phyloP scores from a whole-genome alignment of 2,797 vertebrate species.

The Rallus crepitans region DNA sequence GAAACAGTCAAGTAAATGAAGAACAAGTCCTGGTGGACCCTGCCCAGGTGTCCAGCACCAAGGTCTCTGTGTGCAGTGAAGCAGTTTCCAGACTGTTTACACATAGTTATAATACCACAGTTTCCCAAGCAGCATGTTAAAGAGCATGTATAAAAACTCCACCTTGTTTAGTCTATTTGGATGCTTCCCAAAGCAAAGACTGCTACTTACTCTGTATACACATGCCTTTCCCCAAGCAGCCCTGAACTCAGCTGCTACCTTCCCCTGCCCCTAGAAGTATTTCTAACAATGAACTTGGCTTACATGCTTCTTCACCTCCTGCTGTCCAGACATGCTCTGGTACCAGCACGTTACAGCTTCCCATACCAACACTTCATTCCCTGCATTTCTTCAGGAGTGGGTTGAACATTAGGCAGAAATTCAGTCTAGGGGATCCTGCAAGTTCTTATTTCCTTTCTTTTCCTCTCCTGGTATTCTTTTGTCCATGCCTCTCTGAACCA shows the following conservation, averaged over 20 bases:
- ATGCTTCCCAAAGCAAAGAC: conserved; percentile 60
- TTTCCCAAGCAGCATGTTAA: conserved; percentile 33
- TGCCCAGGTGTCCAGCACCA: background rate
- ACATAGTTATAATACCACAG: background rate
- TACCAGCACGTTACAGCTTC: background rate
- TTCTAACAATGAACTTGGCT: background rate
- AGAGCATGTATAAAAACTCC: background rate
- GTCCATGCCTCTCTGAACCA: background rate
- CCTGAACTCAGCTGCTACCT: conserved; percentile 25
- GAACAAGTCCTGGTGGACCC: background rate
- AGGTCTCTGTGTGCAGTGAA: background rate
- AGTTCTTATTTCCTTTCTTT: background rate
- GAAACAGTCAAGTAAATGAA: background rate
- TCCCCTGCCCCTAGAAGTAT: background rate
- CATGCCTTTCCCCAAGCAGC: conserved; percentile 21
- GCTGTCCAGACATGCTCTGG: background rate
- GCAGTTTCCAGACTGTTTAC: background rate
- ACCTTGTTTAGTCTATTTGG: conserved; percentile 47
- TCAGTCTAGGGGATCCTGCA: background rate
- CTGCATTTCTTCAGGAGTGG: background rate
- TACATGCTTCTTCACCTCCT: background rate
- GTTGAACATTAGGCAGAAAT: background rate
- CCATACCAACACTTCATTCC: background rate
- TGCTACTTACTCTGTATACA: background rate
- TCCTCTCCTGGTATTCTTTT: background rate